Conservation (phyloP, 2,113 vertebrate genomes). For the Amphiprion percula region DNA sequence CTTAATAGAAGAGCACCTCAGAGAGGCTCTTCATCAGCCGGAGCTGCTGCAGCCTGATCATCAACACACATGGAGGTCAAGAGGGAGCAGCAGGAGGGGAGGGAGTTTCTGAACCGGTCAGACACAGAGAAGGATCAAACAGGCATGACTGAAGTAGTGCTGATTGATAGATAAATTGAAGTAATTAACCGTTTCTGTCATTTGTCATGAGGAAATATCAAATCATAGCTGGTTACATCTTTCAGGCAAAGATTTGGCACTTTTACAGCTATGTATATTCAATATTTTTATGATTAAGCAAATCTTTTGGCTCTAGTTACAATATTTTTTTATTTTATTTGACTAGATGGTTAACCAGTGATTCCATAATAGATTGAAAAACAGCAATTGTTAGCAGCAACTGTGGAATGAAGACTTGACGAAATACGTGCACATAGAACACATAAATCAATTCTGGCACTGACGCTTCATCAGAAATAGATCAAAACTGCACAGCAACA, state of each 20-base stretch:
- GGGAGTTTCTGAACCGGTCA: not conserved
- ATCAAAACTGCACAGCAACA: too few species aligned
- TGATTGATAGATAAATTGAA: not conserved
- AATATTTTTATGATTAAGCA: not conserved
- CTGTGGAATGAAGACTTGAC: too few species aligned
- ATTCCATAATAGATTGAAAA: too few species aligned
- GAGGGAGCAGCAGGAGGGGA: not conserved
- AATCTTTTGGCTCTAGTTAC: not conserved
- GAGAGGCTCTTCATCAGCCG: constrained; percentile 62
- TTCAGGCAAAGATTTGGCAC: not conserved
- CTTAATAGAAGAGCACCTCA: constrained; percentile 42
- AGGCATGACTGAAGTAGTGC: not conserved
- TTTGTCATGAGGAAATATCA: not conserved
- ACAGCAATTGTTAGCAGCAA: too few species aligned
- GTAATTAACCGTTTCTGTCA: not conserved
- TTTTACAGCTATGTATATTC: not conserved
- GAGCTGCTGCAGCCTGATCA: constrained; percentile 55
- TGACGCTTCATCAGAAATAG: too few species aligned
- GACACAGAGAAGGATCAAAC: constrained; percentile 1
- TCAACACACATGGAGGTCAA: constrained; percentile 36
- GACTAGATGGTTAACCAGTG: too few species aligned
- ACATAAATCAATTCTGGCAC: too few species aligned
- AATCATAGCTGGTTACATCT: not conserved
- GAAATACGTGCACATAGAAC: too few species aligned
- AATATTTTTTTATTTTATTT: not conserved